Evolutionary conservation across 2,888 invertebrate genomes (phyloP), one percentile per base, ranked within the genome.

Genomic region (Dynastes maya): DNA sequence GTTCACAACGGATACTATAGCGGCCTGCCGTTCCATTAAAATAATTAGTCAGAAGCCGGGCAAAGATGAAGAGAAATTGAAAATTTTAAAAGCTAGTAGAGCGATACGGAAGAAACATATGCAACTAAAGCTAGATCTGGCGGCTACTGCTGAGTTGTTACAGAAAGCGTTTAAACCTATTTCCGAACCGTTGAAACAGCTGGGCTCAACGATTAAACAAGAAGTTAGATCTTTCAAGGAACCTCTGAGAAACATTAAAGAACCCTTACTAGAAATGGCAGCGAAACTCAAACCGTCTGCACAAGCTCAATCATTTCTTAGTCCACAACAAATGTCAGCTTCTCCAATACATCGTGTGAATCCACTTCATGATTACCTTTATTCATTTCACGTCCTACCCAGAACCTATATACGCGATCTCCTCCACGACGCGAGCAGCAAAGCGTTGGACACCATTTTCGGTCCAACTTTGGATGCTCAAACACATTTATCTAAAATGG

Each of bases 401-500:
- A 71, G 53, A 51, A 22, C 45, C 9, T 70, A 70, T n/a, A 51
- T 70, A 49, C 53, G 27, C 0, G 11, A 55, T 22, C 37, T 71
- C 9, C 8, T 70, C 6, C 29, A 27, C 4, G 51, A 22, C 53
- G 13, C 32, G 29, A 71, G 27, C 29, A 71, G 53, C 13, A 22
- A 22, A 22, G 74, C 27, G 16, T 22, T 22, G 22, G 22, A 22
- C 22, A 22, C 22, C 11, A 45, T 37, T 27, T 74, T 55, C 37
- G 61, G 74, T 13, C n/a, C 51, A n/a, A 27, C 9, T 27, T 40
- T 61, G 6, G 61, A 55, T 37, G 3, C 53, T 3, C 45, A 58
- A 8, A 22, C 22, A 22, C 22, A 22, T 22, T 4, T 37, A 29
- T n/a, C 37, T 49, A 61, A 53, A 5, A 67, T 79, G 29, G 78